phyloP scores from a whole-genome alignment of 2,888 invertebrate genomes.

The Cyclophora punctaria region DNA sequence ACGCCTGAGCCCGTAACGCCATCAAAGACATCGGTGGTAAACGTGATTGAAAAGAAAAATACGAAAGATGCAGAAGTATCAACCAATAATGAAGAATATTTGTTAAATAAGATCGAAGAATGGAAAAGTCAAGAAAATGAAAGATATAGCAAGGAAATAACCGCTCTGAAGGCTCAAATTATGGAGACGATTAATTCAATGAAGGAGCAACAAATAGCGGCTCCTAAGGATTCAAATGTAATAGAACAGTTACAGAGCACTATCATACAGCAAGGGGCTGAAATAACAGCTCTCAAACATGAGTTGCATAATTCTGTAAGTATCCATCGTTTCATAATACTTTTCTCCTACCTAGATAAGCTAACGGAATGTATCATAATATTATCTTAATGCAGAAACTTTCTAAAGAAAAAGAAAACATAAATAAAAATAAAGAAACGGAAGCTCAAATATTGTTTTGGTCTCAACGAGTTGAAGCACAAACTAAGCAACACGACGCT shows the following conservation, averaged over 20 bases:
- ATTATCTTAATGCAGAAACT: conserved; percentile 33
- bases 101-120: conserved; percentile 59
- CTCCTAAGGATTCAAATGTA: conserved; percentile 36
- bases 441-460: conserved; percentile 50
- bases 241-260: conserved; percentile 57
- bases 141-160: conserved; percentile 71
- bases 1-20: conserved; percentile 10
- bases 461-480: conserved; percentile 49
- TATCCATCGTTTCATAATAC: conserved; percentile 4
- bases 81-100: conserved; percentile 41
- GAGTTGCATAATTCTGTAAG: conserved; percentile 59
- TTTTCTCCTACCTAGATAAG: neutral
- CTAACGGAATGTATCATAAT: neutral
- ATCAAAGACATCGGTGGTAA: conserved; percentile 3
- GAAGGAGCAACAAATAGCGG: conserved; percentile 37
- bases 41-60: conserved; percentile 20
- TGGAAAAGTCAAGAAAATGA: conserved; percentile 72
- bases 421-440: conserved; percentile 40
- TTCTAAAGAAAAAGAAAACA: conserved; percentile 35
- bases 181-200: conserved; percentile 49
- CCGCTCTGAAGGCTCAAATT: conserved; percentile 54
- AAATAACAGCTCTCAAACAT: conserved; percentile 63
- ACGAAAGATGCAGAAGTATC: conserved; percentile 51
- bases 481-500: conserved; percentile 53
- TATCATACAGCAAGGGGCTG: conserved; percentile 67